These are phyloP conservation scores for Pogonus chalceus DNA, from an alignment of 1,140 invertebrate genomes.

Conservation along the genomic window DNA sequence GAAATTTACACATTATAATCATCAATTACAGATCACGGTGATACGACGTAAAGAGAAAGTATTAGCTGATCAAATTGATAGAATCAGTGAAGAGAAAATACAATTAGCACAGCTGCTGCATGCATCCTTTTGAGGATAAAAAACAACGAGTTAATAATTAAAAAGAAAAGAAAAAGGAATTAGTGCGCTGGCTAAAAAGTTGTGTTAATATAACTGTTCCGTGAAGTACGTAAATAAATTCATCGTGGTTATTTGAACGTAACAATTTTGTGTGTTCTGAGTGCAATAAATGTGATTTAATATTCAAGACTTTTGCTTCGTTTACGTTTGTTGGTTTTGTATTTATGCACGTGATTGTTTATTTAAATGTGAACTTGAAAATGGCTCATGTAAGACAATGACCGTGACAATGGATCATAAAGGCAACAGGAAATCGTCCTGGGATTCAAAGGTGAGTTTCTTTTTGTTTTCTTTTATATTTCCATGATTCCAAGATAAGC, in stretches of 20 bases:
- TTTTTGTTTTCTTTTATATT: not conserved
- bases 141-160: too few relatives aligned
- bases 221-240: too few relatives aligned
- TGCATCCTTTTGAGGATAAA: not conserved
- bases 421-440: conserved; percentile 24
- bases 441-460: conserved; percentile 27
- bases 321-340: too few relatives aligned
- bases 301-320: too few relatives aligned
- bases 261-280: too few relatives aligned
- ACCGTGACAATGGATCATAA: conserved; percentile 29
- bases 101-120: not conserved
- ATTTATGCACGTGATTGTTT: too few relatives aligned
- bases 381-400: conserved; percentile 13
- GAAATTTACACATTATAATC: not conserved
- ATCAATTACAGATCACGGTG: not conserved
- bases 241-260: too few relatives aligned
- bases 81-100: not conserved
- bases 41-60: not conserved
- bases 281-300: not conserved
- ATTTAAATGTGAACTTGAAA: too few relatives aligned
- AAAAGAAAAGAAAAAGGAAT: too few relatives aligned
- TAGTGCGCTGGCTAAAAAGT: too few relatives aligned
- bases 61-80: not conserved
- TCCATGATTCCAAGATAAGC: not conserved
- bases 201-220: not conserved